These are phyloP conservation scores for Eutrigla gurnardus DNA, from an alignment of 2,797 vertebrate genomes.

Conservation along the genomic window DNA sequence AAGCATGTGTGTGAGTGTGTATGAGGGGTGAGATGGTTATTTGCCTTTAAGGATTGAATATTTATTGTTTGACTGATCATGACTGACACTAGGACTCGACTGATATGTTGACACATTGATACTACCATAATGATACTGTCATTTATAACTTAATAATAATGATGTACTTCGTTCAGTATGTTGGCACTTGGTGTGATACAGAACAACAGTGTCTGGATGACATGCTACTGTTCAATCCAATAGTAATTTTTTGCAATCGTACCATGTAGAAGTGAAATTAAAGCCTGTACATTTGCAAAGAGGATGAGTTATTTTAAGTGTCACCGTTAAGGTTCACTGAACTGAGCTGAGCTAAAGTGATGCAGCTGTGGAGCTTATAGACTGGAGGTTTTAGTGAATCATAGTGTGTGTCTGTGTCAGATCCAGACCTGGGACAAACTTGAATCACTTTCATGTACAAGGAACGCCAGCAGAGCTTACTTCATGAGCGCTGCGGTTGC, in stretches of 20 bases:
- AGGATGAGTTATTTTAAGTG: constrained; percentile 8
- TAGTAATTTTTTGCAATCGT: background rate
- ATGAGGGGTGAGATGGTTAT: background rate
- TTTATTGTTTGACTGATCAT: background rate
- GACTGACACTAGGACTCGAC: background rate
- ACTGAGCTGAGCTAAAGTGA: background rate
- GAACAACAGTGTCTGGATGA: no score
- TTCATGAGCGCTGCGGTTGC: background rate
- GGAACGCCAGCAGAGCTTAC: background rate
- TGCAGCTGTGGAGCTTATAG: constrained; percentile 13
- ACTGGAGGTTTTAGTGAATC: background rate
- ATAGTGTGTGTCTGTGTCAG: background rate
- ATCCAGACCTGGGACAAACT: background rate
- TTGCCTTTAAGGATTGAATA: background rate
- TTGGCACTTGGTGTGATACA: no score
- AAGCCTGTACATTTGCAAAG: background rate
- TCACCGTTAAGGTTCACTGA: background rate
- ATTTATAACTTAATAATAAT: no score
- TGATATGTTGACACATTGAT: background rate
- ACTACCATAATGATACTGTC: background rate
- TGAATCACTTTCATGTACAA: background rate
- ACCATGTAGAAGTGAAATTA: background rate
- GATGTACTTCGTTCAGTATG: no score
- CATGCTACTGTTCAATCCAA: background rate
- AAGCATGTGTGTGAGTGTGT: background rate